These are phyloP conservation scores for Drosophila elegans DNA, from an alignment of 1,140 invertebrate genomes.

Conservation along the genomic window DNA sequence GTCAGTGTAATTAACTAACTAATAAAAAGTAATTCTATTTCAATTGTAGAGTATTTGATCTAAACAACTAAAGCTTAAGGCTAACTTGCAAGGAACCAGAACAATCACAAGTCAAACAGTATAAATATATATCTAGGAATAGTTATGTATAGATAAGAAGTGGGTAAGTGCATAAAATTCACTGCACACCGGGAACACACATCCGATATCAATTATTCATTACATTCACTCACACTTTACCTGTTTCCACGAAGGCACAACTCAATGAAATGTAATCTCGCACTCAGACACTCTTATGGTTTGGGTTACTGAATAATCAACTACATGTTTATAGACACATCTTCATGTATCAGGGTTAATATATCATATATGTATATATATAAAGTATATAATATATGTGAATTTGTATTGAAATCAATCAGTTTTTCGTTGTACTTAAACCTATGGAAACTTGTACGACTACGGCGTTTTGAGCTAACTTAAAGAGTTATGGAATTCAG, in stretches of 20 bases:
- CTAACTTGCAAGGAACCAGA: slow-evolving; percentile 67
- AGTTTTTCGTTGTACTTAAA: slow-evolving; percentile 55
- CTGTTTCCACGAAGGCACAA: slow-evolving; percentile 52
- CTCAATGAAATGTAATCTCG: slow-evolving; percentile 23
- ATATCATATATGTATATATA: slow-evolving; percentile 38
- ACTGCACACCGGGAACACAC: slow-evolving; percentile 26
- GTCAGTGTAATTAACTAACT: slow-evolving; percentile 25
- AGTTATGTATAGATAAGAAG: slow-evolving; percentile 17
- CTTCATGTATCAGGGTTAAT: slow-evolving; percentile 38
- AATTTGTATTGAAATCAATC: slow-evolving; percentile 37
- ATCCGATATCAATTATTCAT: slow-evolving; percentile 18
- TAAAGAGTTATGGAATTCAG: slow-evolving; percentile 26
- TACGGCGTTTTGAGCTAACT: slow-evolving; percentile 64
- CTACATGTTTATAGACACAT: slow-evolving; percentile 58
- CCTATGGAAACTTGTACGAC: slow-evolving; percentile 60
- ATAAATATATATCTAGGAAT: slow-evolving; percentile 29
- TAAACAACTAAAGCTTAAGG: slow-evolving; percentile 18
- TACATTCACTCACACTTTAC: slow-evolving; percentile 34
- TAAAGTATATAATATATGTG: slow-evolving; percentile 10
- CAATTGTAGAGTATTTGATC: slow-evolving; percentile 8
- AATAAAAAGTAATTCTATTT: not conserved
- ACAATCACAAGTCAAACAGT: slow-evolving; percentile 63
- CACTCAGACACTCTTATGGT: slow-evolving; percentile 35
- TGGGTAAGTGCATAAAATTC: slow-evolving; percentile 35
- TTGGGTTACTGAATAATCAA: slow-evolving; percentile 58